Conservation (phyloP, 2,797 vertebrate genomes). For the Amblyopsis hoosieri region DNA sequence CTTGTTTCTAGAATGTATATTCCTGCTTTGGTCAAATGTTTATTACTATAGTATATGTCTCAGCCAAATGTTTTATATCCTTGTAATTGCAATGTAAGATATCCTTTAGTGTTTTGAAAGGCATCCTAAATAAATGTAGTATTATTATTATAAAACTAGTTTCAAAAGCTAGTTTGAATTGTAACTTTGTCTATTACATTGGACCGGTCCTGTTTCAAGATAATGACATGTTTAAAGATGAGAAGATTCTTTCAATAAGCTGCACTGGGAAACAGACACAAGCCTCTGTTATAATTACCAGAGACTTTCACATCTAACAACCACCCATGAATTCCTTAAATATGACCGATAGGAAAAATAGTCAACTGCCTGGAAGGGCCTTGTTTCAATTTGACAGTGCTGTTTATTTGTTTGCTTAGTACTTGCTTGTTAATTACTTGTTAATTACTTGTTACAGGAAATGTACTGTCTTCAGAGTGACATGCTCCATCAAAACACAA, state of each 20-base stretch:
- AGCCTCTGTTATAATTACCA: constrained; percentile 15
- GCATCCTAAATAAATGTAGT: too few relatives aligned
- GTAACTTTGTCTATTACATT: neutral
- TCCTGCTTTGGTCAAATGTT: too few relatives aligned
- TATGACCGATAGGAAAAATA: neutral
- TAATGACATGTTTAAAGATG: too few relatives aligned
- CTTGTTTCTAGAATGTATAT: too few relatives aligned
- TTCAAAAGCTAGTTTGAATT: too few relatives aligned
- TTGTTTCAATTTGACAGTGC: constrained; percentile 35
- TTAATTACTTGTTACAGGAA: constrained; percentile 22
- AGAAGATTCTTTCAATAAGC: too few relatives aligned
- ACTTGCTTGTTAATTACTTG: constrained; percentile 8
- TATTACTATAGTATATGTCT: too few relatives aligned
- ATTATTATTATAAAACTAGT: too few relatives aligned
- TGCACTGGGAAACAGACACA: too few relatives aligned
- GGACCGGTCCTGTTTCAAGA: constrained; percentile 1
- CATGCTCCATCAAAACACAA: constrained; percentile 20
- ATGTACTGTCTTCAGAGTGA: constrained; percentile 27
- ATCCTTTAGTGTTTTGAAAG: too few relatives aligned
- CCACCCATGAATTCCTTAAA: constrained; percentile 8
- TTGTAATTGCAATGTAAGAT: too few relatives aligned
- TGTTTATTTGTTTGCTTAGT: constrained; percentile 36
- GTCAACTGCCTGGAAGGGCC: constrained; percentile 24
- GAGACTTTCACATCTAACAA: constrained; percentile 42
- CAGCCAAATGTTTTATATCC: too few relatives aligned